A percentile compares a stretch with the other conserved stretches of the same genome.
Evolutionary conservation across 2,113 vertebrate species (phyloP).

Genomic region (Psephotus haematonotus): DNA sequence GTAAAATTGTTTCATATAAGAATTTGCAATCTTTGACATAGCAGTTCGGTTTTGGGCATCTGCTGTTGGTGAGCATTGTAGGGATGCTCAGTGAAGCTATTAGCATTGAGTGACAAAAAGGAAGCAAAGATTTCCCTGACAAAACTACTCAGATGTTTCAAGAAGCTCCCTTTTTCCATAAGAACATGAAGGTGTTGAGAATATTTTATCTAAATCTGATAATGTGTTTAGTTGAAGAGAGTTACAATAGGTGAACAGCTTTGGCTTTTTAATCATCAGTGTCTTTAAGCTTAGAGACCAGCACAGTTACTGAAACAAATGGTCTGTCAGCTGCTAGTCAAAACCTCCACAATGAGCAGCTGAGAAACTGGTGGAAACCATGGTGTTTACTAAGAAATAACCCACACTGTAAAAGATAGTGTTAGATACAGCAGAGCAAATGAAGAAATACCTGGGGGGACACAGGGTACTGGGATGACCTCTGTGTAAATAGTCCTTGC

Average conservation of each 20-base stretch:
- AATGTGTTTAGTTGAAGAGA: not conserved
- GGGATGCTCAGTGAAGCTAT: not conserved
- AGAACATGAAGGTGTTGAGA: not conserved
- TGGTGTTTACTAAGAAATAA: not conserved
- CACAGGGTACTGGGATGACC: not conserved
- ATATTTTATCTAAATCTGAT: not conserved
- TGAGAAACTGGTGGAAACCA: not conserved
- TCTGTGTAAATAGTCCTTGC: not conserved
- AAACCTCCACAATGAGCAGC: not conserved
- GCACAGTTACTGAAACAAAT: accelerated
- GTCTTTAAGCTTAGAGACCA: not conserved
- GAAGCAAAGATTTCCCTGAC: not conserved
- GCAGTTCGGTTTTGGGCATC: not conserved
- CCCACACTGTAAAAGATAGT: not conserved
- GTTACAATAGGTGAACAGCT: not conserved
- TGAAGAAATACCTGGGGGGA: not conserved
- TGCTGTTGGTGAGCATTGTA: not conserved
- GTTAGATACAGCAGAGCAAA: not conserved
- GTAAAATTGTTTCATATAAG: not conserved
- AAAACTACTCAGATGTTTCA: not conserved
- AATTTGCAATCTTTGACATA: not conserved
- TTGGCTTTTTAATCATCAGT: not conserved
- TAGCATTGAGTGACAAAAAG: not conserved
- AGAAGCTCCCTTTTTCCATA: not conserved
- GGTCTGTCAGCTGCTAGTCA: not conserved